These are phyloP conservation scores for Eupithecia inturbata DNA, from an alignment of 2,888 invertebrate species.

Conservation along the genomic window DNA sequence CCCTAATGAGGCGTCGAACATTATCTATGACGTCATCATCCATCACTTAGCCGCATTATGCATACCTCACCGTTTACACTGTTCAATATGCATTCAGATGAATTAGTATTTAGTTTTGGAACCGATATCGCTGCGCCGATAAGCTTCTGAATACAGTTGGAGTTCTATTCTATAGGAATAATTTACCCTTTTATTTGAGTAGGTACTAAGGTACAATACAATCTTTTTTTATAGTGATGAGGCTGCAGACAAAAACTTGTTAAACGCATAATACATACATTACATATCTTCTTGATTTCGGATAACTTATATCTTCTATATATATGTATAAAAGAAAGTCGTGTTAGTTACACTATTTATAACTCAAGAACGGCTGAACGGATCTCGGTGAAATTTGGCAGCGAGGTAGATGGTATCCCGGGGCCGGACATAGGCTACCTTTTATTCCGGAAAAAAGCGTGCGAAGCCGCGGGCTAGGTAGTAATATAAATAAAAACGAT, in stretches of 20 bases:
- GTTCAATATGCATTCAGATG: background rate
- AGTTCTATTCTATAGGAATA: background rate
- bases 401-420: too few species aligned
- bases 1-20: constrained; percentile 31
- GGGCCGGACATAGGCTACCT: too few species aligned
- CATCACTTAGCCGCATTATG: constrained; percentile 33
- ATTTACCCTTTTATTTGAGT: background rate
- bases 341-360: too few species aligned
- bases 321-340: too few species aligned
- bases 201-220: background rate
- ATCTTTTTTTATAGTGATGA: background rate
- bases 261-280: background rate
- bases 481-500: too few species aligned
- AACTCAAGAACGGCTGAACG: too few species aligned
- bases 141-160: background rate
- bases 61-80: constrained; percentile 10
- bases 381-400: too few species aligned
- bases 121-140: background rate
- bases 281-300: background rate
- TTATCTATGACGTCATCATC: constrained; percentile 32
- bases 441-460: too few species aligned
- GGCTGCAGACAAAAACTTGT: background rate
- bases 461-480: too few species aligned
- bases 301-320: too few species aligned
- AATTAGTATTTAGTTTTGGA: background rate